These are phyloP conservation scores for Poecilia wingei DNA, from an alignment of 2,797 vertebrate species.

Conservation along the genomic window DNA sequence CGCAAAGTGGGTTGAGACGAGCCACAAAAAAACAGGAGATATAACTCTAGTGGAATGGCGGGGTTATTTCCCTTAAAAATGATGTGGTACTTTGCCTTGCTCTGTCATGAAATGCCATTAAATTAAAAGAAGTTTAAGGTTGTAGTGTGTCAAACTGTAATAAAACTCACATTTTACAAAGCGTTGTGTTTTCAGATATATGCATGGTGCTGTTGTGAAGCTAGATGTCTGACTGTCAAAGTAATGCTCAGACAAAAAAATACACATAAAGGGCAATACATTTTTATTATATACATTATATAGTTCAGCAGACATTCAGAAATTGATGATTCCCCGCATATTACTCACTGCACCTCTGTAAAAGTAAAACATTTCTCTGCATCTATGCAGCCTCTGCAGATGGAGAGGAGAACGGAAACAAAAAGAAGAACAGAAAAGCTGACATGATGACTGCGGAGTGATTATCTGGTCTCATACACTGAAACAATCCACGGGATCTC, in stretches of 20 bases:
- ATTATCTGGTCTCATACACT: constrained; percentile 74
- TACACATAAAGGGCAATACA: constrained; percentile 21
- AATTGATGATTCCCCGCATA: constrained; percentile 21
- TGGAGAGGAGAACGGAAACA: constrained; percentile 9
- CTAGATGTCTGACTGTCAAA: neutral
- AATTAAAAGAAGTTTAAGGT: neutral
- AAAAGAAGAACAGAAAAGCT: constrained; percentile 31
- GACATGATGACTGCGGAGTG: constrained; percentile 71
- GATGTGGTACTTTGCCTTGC: neutral
- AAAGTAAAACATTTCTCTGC: constrained; percentile 42
- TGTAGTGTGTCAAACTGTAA: neutral
- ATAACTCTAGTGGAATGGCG: neutral
- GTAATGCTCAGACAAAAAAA: constrained; percentile 23
- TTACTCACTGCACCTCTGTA: constrained; percentile 33
- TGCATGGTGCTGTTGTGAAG: neutral
- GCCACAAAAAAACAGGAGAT: neutral
- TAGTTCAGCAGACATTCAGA: constrained; percentile 15
- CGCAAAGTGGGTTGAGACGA: neutral
- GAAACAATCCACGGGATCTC: constrained; percentile 71
- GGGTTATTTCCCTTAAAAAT: neutral
- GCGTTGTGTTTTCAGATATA: neutral
- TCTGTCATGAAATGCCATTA: neutral
- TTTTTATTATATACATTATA: constrained; percentile 22
- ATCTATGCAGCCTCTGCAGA: constrained; percentile 58
- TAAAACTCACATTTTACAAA: neutral